Conservation (phyloP, 2,113 vertebrate species). For the Carlito syrichta region DNA sequence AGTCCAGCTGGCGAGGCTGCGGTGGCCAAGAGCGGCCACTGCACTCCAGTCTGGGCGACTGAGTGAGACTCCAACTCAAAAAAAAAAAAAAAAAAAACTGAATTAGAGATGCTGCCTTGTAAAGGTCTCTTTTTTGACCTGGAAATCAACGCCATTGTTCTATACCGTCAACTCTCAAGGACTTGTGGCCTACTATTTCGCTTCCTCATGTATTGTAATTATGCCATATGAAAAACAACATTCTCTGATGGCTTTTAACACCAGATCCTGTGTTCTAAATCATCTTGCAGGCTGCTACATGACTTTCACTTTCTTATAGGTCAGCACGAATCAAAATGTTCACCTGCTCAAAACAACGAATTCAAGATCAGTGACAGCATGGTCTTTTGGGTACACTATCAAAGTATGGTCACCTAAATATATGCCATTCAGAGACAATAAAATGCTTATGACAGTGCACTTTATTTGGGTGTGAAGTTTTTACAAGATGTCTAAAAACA, state of each 20-base stretch:
- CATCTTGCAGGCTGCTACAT: background rate
- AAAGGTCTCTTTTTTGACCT: background rate
- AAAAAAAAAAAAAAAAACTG: too few species aligned
- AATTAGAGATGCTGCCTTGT: background rate
- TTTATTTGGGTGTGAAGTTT: background rate
- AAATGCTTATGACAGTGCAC: background rate
- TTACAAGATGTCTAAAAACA: background rate
- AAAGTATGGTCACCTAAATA: background rate
- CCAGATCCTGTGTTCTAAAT: background rate
- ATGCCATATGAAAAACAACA: background rate
- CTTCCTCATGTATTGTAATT: conserved; percentile 14
- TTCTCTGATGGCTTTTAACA: conserved; percentile 14
- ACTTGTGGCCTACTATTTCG: background rate
- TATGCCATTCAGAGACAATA: background rate
- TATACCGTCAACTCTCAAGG: background rate
- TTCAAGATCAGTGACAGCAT: background rate
- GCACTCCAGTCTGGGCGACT: too few species aligned
- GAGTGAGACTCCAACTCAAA: too few species aligned
- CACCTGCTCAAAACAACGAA: background rate
- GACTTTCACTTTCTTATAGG: background rate
- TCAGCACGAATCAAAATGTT: background rate
- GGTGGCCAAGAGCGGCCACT: too few species aligned
- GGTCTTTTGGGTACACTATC: background rate
- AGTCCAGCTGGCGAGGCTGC: too few species aligned
- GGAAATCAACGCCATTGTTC: conserved; percentile 17